phyloP scores from a whole-genome alignment of 2,888 invertebrate genomes.

The Alloplasta piceator region DNA sequence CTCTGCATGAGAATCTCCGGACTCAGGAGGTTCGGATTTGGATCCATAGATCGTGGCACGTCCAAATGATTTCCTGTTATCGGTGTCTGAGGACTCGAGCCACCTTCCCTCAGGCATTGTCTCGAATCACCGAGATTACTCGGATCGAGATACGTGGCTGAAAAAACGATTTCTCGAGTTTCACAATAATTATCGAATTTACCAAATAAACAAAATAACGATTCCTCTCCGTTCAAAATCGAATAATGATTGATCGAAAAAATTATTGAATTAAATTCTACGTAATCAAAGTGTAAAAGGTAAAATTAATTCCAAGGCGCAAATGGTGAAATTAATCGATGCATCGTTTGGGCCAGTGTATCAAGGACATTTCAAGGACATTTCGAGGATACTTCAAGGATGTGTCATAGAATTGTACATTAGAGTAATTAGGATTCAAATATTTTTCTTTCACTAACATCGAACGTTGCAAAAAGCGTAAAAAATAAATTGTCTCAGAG shows the following conservation, averaged over 20 bases:
- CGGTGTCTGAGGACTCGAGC: slow-evolving; percentile 84
- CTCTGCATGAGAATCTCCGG: slow-evolving; percentile 91
- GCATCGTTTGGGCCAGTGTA: slow-evolving; percentile 11
- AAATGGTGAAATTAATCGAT: not conserved
- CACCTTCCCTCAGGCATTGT: slow-evolving; percentile 87
- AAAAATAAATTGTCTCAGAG: too few relatives aligned
- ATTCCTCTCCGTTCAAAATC: not conserved
- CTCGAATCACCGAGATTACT: slow-evolving; percentile 86
- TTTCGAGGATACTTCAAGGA: not conserved
- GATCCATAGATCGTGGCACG: slow-evolving; percentile 89
- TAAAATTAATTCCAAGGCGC: not conserved
- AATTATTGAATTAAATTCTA: not conserved
- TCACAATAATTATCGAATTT: slow-evolving; percentile 15
- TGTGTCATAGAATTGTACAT: not conserved
- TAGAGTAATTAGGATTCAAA: slow-evolving; percentile 12
- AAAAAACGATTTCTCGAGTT: slow-evolving; percentile 69
- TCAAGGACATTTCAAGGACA: slow-evolving; percentile 35
- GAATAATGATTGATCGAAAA: slow-evolving; percentile 17
- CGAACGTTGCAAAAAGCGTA: slow-evolving; percentile 48
- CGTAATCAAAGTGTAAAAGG: slow-evolving; percentile 9
- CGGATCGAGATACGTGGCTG: slow-evolving; percentile 85
- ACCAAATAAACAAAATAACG: not conserved
- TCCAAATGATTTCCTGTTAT: slow-evolving; percentile 91
- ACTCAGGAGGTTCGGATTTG: slow-evolving; percentile 92
- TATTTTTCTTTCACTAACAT: slow-evolving; percentile 48